Evolutionary conservation across 2,888 invertebrate genomes (phyloP).

Genomic region (Phaonia tiefii): DNA sequence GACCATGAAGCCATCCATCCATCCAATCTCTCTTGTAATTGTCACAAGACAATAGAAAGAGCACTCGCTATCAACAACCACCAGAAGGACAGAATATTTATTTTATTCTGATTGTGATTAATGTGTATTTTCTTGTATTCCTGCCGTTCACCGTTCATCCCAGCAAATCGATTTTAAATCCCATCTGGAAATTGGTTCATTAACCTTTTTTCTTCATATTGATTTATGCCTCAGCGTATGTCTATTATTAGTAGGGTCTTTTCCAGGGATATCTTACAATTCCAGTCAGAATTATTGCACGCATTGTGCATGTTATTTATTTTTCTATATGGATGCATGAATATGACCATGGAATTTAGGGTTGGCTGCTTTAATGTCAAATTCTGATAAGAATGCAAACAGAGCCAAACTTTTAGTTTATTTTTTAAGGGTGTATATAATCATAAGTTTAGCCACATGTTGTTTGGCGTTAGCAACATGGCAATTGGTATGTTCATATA

Average conservation of each 20-base stretch:
- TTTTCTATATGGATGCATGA: background rate
- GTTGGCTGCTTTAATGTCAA: too few relatives aligned
- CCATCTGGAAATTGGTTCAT: constrained; percentile 54
- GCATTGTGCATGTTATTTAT: constrained; percentile 13
- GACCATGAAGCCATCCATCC: too few relatives aligned
- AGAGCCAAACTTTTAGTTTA: constrained; percentile 3
- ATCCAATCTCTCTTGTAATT: background rate
- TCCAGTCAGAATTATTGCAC: constrained; percentile 14
- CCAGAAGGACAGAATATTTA: constrained; percentile 10
- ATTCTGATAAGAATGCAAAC: constrained; percentile 14
- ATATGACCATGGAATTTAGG: background rate
- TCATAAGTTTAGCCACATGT: too few relatives aligned
- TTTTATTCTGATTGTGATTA: constrained; percentile 49
- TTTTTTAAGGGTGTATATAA: too few relatives aligned
- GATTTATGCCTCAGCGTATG: constrained; percentile 41
- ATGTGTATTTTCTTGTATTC: constrained; percentile 29
- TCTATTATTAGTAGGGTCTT: constrained; percentile 17
- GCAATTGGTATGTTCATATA: too few relatives aligned
- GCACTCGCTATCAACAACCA: too few relatives aligned
- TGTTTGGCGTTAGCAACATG: too few relatives aligned
- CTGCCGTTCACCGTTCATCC: background rate
- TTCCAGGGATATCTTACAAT: constrained; percentile 19
- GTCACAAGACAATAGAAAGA: background rate
- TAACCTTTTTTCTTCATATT: constrained; percentile 37
- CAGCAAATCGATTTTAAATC: constrained; percentile 45